Evolutionary conservation across 1,140 invertebrate species (phyloP).

Genomic region (Zaprionus tsacasi): DNA sequence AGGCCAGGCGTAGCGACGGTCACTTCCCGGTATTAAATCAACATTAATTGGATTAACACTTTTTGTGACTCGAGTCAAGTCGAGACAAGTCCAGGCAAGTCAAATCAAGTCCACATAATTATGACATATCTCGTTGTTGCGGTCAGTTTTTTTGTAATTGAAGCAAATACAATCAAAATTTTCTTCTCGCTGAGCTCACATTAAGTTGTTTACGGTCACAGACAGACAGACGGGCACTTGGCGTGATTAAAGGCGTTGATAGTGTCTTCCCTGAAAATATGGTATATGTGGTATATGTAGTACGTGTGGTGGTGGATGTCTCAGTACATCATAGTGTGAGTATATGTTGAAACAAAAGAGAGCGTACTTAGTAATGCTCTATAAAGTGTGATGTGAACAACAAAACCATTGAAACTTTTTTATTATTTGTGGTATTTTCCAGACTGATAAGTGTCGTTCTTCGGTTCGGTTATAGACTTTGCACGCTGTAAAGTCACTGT

Average conservation of each 20-base stretch:
- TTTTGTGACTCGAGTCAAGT: constrained; percentile 32
- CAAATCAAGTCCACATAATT: constrained; percentile 69
- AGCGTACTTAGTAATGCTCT: constrained; percentile 31
- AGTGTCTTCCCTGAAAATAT: constrained; percentile 3
- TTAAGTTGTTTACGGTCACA: constrained; percentile 50
- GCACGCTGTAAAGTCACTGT: background rate
- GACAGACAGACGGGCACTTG: constrained; percentile 51
- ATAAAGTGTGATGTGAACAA: background rate
- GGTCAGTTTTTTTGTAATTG: constrained; percentile 60
- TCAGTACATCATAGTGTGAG: background rate
- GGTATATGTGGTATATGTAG: no score
- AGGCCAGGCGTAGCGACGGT: constrained; percentile 44
- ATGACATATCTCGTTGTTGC: constrained; percentile 51
- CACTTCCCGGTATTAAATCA: constrained; percentile 61
- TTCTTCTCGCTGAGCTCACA: constrained; percentile 11
- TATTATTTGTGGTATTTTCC: constrained; percentile 27
- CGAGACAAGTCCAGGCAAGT: background rate
- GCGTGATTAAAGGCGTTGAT: constrained; percentile 56
- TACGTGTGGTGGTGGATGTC: background rate
- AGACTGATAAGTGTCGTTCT: constrained; percentile 30
- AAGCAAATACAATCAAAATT: constrained; percentile 49
- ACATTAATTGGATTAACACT: constrained; percentile 76
- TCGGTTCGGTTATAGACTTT: background rate
- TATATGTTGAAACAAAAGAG: constrained; percentile 12
- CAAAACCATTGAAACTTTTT: constrained; percentile 7